A percentile compares a stretch with the other conserved stretches of the same genome.
These are phyloP conservation scores for Rhodophaea formosa DNA, from an alignment of 2,888 invertebrate species.

Conservation along the genomic window DNA sequence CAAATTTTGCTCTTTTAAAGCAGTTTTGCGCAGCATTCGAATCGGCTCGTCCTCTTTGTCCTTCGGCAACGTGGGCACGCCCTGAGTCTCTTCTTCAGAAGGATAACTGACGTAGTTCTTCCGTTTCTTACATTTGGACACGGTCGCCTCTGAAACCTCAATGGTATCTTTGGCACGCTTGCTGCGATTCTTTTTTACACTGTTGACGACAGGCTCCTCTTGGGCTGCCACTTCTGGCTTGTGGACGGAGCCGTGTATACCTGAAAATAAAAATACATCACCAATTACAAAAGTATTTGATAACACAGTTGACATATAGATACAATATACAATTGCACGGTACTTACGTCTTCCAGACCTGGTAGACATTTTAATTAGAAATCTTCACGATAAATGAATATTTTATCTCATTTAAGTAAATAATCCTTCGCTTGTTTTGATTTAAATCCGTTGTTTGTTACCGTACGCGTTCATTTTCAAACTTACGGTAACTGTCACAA, in stretches of 20 bases:
- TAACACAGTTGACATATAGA: background rate
- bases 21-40: slow-evolving; percentile 40
- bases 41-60: slow-evolving; percentile 27
- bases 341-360: slow-evolving; percentile 72
- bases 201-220: slow-evolving; percentile 35
- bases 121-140: slow-evolving; percentile 46
- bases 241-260: slow-evolving; percentile 52
- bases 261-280: slow-evolving; percentile 40
- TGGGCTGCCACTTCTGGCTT: slow-evolving; percentile 33
- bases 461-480: slow-evolving; percentile 38
- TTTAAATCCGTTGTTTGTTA: slow-evolving; percentile 34
- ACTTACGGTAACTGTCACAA: slow-evolving; percentile 32
- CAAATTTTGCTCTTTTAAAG: slow-evolving; percentile 50
- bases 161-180: slow-evolving; percentile 49
- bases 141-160: slow-evolving; percentile 31
- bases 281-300: slow-evolving; percentile 1
- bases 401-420: background rate
- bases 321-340: background rate
- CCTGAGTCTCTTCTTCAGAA: slow-evolving; percentile 42
- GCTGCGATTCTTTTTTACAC: slow-evolving; percentile 53
- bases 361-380: slow-evolving; percentile 55
- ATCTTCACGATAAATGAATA: slow-evolving; percentile 14
- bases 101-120: slow-evolving; percentile 62
- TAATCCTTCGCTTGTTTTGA: slow-evolving; percentile 30
- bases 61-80: slow-evolving; percentile 20